phyloP scores from a whole-genome alignment of 2,797 vertebrate genomes.

The Meda fulgida region DNA sequence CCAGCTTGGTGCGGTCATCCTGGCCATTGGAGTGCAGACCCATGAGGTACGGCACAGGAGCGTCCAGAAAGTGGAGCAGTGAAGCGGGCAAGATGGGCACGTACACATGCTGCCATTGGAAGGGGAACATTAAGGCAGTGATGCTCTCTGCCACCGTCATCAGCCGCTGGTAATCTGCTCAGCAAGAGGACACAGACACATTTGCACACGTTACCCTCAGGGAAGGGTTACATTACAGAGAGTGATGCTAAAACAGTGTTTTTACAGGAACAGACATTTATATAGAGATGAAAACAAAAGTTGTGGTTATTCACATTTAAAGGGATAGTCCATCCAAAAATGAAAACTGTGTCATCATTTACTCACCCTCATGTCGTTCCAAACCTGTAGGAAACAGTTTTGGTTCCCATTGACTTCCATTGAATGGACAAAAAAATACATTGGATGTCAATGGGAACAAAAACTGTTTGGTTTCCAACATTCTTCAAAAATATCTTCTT shows the following conservation, averaged over 20 bases:
- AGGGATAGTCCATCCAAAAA: neutral
- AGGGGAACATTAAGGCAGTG: constrained; percentile 98
- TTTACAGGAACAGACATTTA: neutral
- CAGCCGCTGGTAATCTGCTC: constrained; percentile 96
- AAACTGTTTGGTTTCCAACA: neutral
- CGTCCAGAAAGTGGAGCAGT: constrained; percentile 97
- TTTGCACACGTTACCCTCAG: neutral
- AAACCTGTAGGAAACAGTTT: neutral
- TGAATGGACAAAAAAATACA: too few relatives aligned
- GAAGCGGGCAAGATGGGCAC: constrained; percentile 98
- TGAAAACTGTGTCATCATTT: neutral
- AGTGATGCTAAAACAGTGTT: neutral
- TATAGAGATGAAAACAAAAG: neutral
- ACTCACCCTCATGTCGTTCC: neutral
- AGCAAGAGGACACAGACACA: constrained; percentile 39
- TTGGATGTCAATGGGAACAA: neutral
- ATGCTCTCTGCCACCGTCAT: constrained; percentile 99
- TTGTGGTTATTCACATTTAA: neutral
- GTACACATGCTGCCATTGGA: constrained; percentile 99
- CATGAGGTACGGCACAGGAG: constrained; percentile 98
- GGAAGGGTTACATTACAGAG: neutral
- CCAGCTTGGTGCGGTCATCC: constrained; percentile 94
- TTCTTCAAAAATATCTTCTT: neutral
- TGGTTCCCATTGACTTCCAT: neutral
- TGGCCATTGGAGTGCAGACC: constrained; percentile 97